Base-by-base conservation (phyloP, 1,140 invertebrate species). In the Brachionus asplanchnoidis region DNA sequence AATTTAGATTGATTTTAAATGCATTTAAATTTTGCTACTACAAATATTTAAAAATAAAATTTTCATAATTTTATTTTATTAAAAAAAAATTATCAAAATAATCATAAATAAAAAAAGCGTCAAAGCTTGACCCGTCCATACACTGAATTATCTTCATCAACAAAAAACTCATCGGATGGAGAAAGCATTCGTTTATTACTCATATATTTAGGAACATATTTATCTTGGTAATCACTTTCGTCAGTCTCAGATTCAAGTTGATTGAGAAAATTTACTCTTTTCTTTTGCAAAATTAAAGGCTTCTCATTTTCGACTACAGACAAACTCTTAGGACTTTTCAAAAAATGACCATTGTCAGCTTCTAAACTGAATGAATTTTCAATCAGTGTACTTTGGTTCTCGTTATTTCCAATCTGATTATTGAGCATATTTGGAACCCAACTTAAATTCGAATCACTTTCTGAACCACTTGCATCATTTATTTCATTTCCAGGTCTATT, bases 131-230 rank as follows among this genome's bases (percentile, higher is more conserved):
- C 73, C 14, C 44, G 14, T 46, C 73, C 73, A 77, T 77, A 77
- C 42, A 77, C 26, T 26, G 73, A 77, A 77, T 50, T 77, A 26
- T 77, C 73, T 23, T 77, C 73, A 23, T 77, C 73, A 1, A 77
- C 40, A 50, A 77, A 77, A 77, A 50, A 77, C 9, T 77, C 73
- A 50, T 50, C 23, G 9, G 73, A 44, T 14, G 73, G 42, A 14
- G 73, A 77, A 46, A 50, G 20, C 44, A 77, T 46, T 20, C 12
- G 7, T 77, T 77, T 77, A 28, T 28, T 77, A 20, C 73, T 77
- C 44, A 77, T 50, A 77, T 77, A 77, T 11, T 77, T 44, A 26
- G 73, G 73, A 20, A 77, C 23, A 77, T 77, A 77, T 77, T 50
- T 77, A 77, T 77, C 73, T 50, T 53, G 73, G 28, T 77, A 77